Base-by-base conservation (phyloP, 1,140 invertebrate species). In the Nasonia giraulti region DNA sequence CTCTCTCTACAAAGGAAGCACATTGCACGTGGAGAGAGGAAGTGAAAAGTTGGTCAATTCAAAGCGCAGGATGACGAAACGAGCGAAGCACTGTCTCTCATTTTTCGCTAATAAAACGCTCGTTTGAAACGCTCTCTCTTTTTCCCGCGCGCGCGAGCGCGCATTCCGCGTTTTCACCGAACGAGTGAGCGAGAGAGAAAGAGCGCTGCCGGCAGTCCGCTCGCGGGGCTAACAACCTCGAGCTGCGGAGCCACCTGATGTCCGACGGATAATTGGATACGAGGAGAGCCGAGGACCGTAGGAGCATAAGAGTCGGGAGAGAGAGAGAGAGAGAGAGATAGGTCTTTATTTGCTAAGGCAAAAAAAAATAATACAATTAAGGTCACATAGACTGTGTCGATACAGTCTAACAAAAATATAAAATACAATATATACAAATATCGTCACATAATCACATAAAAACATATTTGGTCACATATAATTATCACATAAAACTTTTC, bases 211-310 rank as follows among this genome's bases (percentile, higher is more conserved):
- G 68, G 78, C 44, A 68, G 83, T 75, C 73, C 82, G 76, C 14
- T 47, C 79, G 47, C 76, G 85, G 47, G 75, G 84, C 69, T 84
- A 87, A 87, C 83, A 85, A 87, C 80, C 76, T 88, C 78, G 77
- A 62, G 44, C 40, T 44, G 40, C 33, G 76, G 78, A 47, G 69
- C 84, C 50, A 80, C 40, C 62, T 82, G 78, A 85, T 77, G 82
- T 80, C 79, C 82, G 14, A 68, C 37, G 71, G 86, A 88, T 88
- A 89, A 89, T 89, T 89, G 89, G 83, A 82, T 81, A 82, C 86
- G 87, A 74, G 33, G 73, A 87, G 85, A 47, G 66, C 44, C 40
- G 84, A 80, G 81, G 12, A 86, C 33, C 33, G 33, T 37, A 37
- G 3, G 33, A 37, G 33, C 33, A 37, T 37, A 83, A 71, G 81